These are phyloP conservation scores for Zosterops hypoxanthus DNA, from an alignment of 2,113 vertebrate genomes.

Conservation along the genomic window DNA sequence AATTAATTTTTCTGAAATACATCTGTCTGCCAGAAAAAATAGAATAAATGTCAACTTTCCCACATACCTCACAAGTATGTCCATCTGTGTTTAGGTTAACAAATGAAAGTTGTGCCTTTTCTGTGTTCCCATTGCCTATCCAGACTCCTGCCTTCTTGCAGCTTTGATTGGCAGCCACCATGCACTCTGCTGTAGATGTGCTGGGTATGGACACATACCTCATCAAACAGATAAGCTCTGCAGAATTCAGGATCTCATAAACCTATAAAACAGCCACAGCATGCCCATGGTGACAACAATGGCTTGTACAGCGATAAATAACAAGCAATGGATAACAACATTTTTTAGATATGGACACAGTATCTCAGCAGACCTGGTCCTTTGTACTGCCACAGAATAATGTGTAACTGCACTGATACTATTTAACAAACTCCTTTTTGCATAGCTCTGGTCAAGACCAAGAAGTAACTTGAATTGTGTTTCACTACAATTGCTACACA, in stretches of 20 bases:
- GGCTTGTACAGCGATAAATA: not conserved
- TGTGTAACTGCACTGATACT: not conserved
- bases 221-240: slow-evolving; percentile 88
- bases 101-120: slow-evolving; percentile 78
- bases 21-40: not conserved
- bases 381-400: not conserved
- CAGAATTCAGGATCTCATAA: slow-evolving; percentile 89
- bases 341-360: not conserved
- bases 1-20: not conserved
- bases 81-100: slow-evolving; percentile 81
- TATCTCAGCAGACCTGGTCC: not conserved
- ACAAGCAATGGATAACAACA: not conserved
- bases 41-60: not conserved
- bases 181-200: slow-evolving; percentile 80
- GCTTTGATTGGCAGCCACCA: slow-evolving; percentile 70
- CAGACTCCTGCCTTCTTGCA: slow-evolving; percentile 75
- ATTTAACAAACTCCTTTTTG: not conserved
- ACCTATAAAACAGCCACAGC: slow-evolving; percentile 71
- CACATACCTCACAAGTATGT: slow-evolving; percentile 80
- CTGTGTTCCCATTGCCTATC: slow-evolving; percentile 86
- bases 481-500: not conserved
- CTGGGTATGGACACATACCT: slow-evolving; percentile 76
- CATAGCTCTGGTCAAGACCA: not conserved
- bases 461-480: not conserved
- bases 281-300: not conserved